These are phyloP conservation scores for Sebastes ruberrimus DNA, from an alignment of 2,797 vertebrate species.

Conservation along the genomic window DNA sequence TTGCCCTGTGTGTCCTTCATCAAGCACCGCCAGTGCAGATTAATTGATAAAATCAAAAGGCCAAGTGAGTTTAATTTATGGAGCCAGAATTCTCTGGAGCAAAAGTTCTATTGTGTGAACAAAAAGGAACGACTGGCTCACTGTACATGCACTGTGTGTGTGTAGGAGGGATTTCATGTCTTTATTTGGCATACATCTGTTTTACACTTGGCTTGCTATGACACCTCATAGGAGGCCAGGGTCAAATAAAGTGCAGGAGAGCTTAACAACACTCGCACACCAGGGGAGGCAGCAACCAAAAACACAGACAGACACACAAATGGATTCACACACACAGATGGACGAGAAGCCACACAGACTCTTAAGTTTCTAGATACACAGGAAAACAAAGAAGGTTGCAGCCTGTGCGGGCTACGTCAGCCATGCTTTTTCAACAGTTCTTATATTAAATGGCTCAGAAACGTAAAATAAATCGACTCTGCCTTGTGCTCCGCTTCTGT, in stretches of 20 bases:
- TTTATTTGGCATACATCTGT: constrained; percentile 65
- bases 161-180: constrained; percentile 39
- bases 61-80: constrained; percentile 56
- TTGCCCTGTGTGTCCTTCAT: constrained; percentile 47
- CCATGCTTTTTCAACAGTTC: constrained; percentile 20
- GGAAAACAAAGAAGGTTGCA: constrained; percentile 1
- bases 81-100: constrained; percentile 37
- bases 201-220: constrained; percentile 58
- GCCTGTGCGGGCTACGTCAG: constrained; percentile 16
- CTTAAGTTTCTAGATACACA: neutral
- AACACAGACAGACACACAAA: constrained; percentile 36
- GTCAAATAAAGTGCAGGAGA: constrained; percentile 70
- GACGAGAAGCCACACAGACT: constrained; percentile 32
- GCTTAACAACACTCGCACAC: constrained; percentile 48
- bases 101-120: constrained; percentile 25
- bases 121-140: constrained; percentile 19
- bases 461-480: constrained; percentile 6
- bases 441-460: constrained; percentile 11
- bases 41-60: constrained; percentile 70
- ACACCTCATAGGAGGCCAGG: constrained; percentile 57
- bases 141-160: neutral
- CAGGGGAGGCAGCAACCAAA: constrained; percentile 30
- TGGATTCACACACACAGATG: constrained; percentile 18
- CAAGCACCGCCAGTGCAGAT: constrained; percentile 51
- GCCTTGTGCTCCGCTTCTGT: neutral